These are phyloP conservation scores for Synanthedon andrenaeformis DNA, from an alignment of 2,888 invertebrate species.

Conservation along the genomic window DNA sequence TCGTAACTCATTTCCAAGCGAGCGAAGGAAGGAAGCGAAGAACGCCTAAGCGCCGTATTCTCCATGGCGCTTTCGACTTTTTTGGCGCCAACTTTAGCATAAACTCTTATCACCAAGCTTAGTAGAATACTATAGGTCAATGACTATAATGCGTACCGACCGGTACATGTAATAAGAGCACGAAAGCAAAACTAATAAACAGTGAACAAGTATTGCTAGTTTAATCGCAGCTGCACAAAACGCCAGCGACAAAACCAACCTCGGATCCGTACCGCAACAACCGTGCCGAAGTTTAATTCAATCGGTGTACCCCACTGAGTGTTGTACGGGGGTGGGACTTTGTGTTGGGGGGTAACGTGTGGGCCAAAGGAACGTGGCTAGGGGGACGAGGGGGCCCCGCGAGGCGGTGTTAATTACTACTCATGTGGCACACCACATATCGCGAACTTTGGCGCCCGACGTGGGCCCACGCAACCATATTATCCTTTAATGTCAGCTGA, in stretches of 20 bases:
- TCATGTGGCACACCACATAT: slow-evolving; percentile 64
- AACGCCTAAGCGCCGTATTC: too few relatives aligned
- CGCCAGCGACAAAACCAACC: slow-evolving; percentile 59
- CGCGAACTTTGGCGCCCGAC: slow-evolving; percentile 63
- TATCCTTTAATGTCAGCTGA: slow-evolving; percentile 51
- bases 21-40: too few relatives aligned
- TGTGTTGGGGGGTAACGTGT: slow-evolving; percentile 5
- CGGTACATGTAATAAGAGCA: slow-evolving; percentile 16
- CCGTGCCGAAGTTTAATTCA: slow-evolving; percentile 68
- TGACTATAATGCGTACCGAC: background rate
- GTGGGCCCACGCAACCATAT: slow-evolving; percentile 30
- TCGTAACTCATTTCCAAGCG: too few relatives aligned
- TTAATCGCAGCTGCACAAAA: slow-evolving; percentile 62
- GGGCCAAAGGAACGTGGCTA: slow-evolving; percentile 7
- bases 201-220: slow-evolving; percentile 57
- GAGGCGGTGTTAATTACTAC: slow-evolving; percentile 66
- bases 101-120: too few relatives aligned
- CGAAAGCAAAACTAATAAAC: slow-evolving; percentile 51
- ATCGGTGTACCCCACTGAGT: slow-evolving; percentile 56
- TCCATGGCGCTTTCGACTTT: too few relatives aligned
- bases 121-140: too few relatives aligned
- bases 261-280: slow-evolving; percentile 61
- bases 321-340: slow-evolving; percentile 18
- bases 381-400: slow-evolving; percentile 20
- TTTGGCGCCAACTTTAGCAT: too few relatives aligned